A percentile compares a stretch with the other conserved stretches of the same genome.
phyloP scores from a whole-genome alignment of 64 coral and sea anemone genomes.

The Stylophora pistillata region DNA sequence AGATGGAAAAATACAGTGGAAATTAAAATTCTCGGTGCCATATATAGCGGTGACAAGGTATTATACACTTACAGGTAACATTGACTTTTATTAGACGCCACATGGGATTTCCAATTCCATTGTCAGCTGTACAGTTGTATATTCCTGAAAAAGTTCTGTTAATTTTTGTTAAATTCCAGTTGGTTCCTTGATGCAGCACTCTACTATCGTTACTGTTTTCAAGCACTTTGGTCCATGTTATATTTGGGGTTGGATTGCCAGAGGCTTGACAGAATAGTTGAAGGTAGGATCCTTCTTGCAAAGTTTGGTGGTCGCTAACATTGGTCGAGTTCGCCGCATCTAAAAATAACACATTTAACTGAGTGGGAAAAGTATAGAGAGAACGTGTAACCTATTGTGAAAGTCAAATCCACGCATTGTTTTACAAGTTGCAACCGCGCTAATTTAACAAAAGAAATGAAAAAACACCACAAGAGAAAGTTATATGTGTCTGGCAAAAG shows the following conservation, averaged over 20 bases:
- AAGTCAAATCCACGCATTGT: neutral
- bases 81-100: neutral
- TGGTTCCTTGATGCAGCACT: neutral
- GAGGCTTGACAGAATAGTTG: neutral
- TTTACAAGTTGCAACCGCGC: no score
- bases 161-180: neutral
- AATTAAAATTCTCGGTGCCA: neutral
- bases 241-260: neutral
- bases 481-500: no score
- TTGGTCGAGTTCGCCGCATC: neutral
- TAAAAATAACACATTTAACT: neutral
- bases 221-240: neutral
- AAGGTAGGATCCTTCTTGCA: neutral
- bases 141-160: neutral
- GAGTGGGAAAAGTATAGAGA: no score
- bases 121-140: neutral
- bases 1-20: no score
- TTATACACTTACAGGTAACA: neutral
- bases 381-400: neutral
- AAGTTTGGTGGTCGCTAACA: neutral
- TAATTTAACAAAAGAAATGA: no score
- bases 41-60: neutral
- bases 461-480: no score
- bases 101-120: neutral
- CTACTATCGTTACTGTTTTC: neutral